Evolutionary conservation across 2,113 vertebrate species (phyloP).

Genomic region (Podocnemis expansa): DNA sequence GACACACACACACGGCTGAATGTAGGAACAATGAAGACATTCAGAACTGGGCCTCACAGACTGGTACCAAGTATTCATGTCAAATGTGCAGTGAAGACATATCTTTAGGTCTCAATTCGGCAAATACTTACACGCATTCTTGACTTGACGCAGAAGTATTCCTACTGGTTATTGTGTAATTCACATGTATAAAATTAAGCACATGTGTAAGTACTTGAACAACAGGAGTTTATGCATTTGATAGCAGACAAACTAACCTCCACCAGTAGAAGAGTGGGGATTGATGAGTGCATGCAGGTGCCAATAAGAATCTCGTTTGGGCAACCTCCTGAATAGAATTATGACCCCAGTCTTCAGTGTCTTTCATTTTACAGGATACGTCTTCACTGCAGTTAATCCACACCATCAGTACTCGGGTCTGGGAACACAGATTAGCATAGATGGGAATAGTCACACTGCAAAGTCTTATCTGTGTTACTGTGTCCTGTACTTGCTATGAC

Average conservation of each 20-base stretch:
- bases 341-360: not conserved
- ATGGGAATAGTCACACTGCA: not conserved
- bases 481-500: not conserved
- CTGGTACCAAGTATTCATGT: not conserved
- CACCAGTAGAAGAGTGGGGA: not conserved
- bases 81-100: not conserved
- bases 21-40: no score
- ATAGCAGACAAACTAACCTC: not conserved
- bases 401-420: not conserved
- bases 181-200: not conserved
- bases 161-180: not conserved
- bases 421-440: not conserved
- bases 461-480: not conserved
- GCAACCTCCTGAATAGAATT: not conserved
- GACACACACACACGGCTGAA: no score
- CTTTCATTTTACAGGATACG: not conserved
- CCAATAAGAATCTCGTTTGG: not conserved
- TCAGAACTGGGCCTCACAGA: no score
- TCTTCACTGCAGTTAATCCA: not conserved
- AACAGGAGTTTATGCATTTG: accelerated
- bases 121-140: not conserved
- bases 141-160: not conserved
- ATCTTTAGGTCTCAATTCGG: not conserved
- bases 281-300: not conserved
- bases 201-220: not conserved